Base-by-base conservation (phyloP, 23 tunicate genomes). In the Ciona savignyi region DNA sequence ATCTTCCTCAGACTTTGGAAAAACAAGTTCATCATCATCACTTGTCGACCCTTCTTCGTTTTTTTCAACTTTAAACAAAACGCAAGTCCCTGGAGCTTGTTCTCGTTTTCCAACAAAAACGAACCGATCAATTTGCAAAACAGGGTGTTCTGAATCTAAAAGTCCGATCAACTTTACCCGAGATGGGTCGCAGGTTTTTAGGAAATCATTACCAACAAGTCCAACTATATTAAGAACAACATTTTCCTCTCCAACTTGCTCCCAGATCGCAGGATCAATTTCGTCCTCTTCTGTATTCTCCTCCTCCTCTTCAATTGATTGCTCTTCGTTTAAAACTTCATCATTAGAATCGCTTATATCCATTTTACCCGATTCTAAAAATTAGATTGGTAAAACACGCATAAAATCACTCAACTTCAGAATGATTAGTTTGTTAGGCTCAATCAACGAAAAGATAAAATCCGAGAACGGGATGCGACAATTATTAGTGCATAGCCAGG, bases 191-290 rank as follows among this genome's bases (percentile, higher is more conserved):
- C 80, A 82, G 23, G 34, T 68, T 69, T 68, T 49, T 1, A 88
- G 32, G 35, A 23, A 49, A 27, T 82, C 74, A 20, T 78, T 66
- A 48, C 66, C 60, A 0, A 80, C 66, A 21, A 88, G 29, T 34
- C 96, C 96, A 49, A 78, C 65, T 23, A 88, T 61, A 29, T 88
- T 86, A 6, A 88, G 23, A n/a, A 77, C 51, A 30, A 86, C 66
- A 68, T 78, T 30, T 0, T 88, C 96, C 29, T 82, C 96, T 30
- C 78, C 96, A 1, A 88, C 96, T 22, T 77, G 34, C 72, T 88
- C 85, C 96, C 96, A 88, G 67, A 82, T 88, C 1, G 73, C 88
- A 27, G 83, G 84, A 23, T 78, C 65, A 6, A 72, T 1, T 2
- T 69, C 76, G 4, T 29, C 11, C 20, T 23, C 28, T 30, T 67